phyloP scores from a whole-genome alignment of 2,888 invertebrate species.

The Mimumesa dahlbomi region DNA sequence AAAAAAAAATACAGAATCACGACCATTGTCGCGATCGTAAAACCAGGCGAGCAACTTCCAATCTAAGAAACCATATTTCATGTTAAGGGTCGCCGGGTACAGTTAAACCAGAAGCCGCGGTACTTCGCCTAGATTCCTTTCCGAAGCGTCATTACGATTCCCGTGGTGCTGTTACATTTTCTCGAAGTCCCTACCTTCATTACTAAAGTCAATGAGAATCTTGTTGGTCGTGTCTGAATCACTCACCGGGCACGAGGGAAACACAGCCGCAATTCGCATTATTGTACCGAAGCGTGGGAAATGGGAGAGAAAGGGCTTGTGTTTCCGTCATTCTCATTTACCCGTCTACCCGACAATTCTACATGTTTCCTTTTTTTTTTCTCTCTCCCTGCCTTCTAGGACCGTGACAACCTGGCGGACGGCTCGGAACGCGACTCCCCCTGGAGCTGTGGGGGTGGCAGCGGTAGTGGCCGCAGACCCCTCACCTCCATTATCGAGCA shows the following conservation, averaged over 20 bases:
- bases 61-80: no score
- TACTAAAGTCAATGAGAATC: constrained; percentile 23
- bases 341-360: constrained; percentile 13
- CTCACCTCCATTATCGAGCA: constrained; percentile 78
- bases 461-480: constrained; percentile 74
- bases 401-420: constrained; percentile 78
- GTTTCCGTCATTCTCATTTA: constrained; percentile 24
- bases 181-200: constrained; percentile 23
- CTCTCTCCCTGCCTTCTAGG: constrained; percentile 56
- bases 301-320: constrained; percentile 15
- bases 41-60: no score
- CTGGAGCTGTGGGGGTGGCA: constrained; percentile 75
- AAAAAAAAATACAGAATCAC: no score
- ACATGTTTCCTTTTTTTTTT: constrained; percentile 14
- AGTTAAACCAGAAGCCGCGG: no score
- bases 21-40: no score
- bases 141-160: no score
- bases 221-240: constrained; percentile 31
- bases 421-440: constrained; percentile 74
- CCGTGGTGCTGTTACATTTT: no score
- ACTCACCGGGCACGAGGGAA: constrained; percentile 12
- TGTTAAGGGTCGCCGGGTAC: no score
- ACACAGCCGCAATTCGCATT: constrained; percentile 29
- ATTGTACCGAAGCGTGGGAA: constrained; percentile 45
- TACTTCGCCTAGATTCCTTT: no score